A percentile compares a stretch with the other conserved stretches of the same genome.
Evolutionary conservation across 1,140 invertebrate genomes (phyloP).

Genomic region (Brachionus koreanus): DNA sequence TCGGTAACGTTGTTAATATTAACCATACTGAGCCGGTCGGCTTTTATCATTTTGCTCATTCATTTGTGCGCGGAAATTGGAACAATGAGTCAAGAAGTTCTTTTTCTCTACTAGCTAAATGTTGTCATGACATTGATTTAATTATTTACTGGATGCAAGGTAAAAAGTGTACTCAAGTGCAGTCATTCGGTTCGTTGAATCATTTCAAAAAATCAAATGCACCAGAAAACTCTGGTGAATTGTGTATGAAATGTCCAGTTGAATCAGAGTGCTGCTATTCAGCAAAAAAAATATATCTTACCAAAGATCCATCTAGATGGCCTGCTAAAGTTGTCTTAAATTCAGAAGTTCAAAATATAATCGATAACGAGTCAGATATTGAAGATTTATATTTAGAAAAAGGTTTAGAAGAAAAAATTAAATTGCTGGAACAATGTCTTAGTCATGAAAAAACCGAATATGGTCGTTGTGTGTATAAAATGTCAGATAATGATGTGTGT

Average conservation of each 20-base stretch:
- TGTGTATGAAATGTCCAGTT: slow-evolving; percentile 57
- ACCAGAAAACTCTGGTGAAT: slow-evolving; percentile 51
- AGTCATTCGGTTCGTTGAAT: slow-evolving; percentile 59
- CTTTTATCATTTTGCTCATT: slow-evolving; percentile 62
- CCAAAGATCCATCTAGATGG: slow-evolving; percentile 31
- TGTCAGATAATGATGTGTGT: slow-evolving; percentile 59
- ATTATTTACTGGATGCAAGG: slow-evolving; percentile 58
- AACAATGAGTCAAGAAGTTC: slow-evolving; percentile 54
- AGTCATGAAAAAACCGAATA: slow-evolving; percentile 54
- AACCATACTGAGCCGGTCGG: slow-evolving; percentile 60
- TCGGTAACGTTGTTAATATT: slow-evolving; percentile 60
- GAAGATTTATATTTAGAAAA: slow-evolving; percentile 52
- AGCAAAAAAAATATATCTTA: slow-evolving; percentile 58
- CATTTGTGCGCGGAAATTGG: slow-evolving; percentile 61
- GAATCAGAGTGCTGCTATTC: slow-evolving; percentile 59
- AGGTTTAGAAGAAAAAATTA: slow-evolving; percentile 48
- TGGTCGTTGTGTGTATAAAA: slow-evolving; percentile 58
- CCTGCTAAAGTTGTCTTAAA: slow-evolving; percentile 45
- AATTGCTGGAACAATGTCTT: slow-evolving; percentile 53
- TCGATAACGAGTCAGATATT: neutral
- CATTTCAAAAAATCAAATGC: slow-evolving; percentile 54
- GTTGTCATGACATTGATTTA: slow-evolving; percentile 62
- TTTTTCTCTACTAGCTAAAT: slow-evolving; percentile 60
- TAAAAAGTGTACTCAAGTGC: slow-evolving; percentile 53
- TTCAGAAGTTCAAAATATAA: slow-evolving; percentile 29